A percentile compares a stretch with the other conserved stretches of the same genome.
Evolutionary conservation across 2,113 vertebrate genomes (phyloP).

Genomic region (Pelmatolapia mariae): DNA sequence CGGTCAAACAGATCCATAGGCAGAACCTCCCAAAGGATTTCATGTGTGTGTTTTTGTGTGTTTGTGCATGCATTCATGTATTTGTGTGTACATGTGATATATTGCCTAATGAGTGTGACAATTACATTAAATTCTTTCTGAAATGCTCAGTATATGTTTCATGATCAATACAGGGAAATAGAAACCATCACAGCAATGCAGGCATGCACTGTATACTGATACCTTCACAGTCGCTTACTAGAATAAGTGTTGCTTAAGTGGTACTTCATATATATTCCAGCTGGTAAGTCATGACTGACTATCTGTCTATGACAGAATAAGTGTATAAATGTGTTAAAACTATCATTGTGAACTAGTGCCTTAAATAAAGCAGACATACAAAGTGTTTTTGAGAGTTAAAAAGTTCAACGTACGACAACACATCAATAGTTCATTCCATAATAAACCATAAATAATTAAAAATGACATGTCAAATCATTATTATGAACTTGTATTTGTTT

Average conservation of each 20-base stretch:
- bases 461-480: background rate
- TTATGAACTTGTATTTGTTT: background rate
- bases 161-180: slow-evolving; percentile 29
- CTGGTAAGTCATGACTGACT: background rate
- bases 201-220: slow-evolving; percentile 3
- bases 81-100: background rate
- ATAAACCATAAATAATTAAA: background rate
- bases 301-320: background rate
- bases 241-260: slow-evolving; percentile 2
- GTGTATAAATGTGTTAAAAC: background rate
- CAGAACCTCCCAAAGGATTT: slow-evolving; percentile 40
- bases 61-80: background rate
- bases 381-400: background rate
- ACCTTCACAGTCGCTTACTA: background rate
- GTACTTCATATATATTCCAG: slow-evolving; percentile 9
- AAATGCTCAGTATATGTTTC: slow-evolving; percentile 1
- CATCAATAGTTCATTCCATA: background rate
- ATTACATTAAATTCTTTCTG: slow-evolving; percentile 16
- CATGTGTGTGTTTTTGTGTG: background rate
- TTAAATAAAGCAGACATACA: background rate
- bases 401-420: background rate
- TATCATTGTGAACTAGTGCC: background rate
- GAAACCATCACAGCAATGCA: slow-evolving; percentile 8
- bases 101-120: slow-evolving; percentile 24
- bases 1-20: slow-evolving; percentile 59